phyloP scores from a whole-genome alignment of 2,113 vertebrate genomes.

The Ceyx cyanopectus region DNA sequence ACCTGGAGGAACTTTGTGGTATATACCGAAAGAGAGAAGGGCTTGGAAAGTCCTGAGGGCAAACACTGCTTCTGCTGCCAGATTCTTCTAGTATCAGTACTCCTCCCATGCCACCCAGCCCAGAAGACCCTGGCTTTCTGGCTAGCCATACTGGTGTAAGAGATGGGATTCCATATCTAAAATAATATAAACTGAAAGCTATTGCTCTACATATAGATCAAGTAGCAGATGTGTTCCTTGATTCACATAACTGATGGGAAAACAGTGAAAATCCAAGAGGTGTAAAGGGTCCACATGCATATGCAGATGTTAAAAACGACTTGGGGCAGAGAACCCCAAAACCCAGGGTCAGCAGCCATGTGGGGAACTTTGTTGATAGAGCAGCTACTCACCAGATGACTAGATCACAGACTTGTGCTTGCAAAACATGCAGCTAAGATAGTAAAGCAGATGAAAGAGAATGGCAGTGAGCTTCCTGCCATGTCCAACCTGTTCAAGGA shows the following conservation, averaged over 20 bases:
- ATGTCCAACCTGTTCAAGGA: background rate
- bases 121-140: background rate
- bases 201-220: background rate
- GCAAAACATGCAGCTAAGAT: fast-evolving
- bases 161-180: background rate
- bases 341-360: background rate
- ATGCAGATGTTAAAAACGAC: background rate
- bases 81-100: background rate
- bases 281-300: fast-evolving
- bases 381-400: background rate
- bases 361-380: background rate
- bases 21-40: background rate
- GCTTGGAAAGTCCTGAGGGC: background rate
- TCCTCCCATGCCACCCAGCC: background rate
- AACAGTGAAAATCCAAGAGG: background rate
- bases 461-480: background rate
- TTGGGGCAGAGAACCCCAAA: background rate
- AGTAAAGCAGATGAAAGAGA: background rate
- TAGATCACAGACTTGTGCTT: background rate
- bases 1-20: background rate
- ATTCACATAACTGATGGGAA: background rate
- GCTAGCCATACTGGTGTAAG: background rate
- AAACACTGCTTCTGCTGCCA: background rate
- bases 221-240: background rate
- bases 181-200: background rate